Evolutionary conservation across 2,888 invertebrate genomes (phyloP), one percentile per base, ranked within the genome.

Genomic region (Polymixis flavicincta): DNA sequence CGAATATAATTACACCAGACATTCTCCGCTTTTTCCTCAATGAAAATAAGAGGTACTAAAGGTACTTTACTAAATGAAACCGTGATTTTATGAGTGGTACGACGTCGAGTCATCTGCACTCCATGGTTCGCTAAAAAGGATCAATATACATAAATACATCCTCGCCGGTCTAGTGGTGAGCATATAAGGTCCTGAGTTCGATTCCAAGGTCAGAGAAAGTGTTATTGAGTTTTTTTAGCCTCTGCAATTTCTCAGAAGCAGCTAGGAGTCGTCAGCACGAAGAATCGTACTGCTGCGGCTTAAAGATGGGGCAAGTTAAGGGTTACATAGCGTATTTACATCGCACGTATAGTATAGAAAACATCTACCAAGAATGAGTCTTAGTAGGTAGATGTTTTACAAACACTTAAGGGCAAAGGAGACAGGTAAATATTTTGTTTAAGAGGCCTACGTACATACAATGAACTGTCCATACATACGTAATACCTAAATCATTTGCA

Each of bases 1-100:
- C 37, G 71, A 79, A 60, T 54, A 75, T 78, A 70, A 71, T 52
- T 48, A 76, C 45, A 45, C 2, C 32, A 19, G n/a, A 60, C 42
- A 25, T 5, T 68, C 42, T 17, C 22, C 22, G 72, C 11, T 71
- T 25, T 64, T 72, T 42, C 28, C 37, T 71, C 22, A 52, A 28
- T 42, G 22, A 17, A 52, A 42, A 28, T 60, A 66, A 66, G n/a
- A 37, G 32, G 17, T 0, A 7, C n/a, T 59, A 2, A 17, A 71
- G 22, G 8, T 22, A n/a, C 22, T 42, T 59, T n/a, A 17, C 0
- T 8, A n/a, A 66, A 19, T 60, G 19, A 19, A 65, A 66, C 7
- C 32, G 32, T n/a, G 19, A 17, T 57, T 55, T 32, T 59, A 32
- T n/a, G 17, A 65, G 52, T 17, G n/a, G 7, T 17, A 8, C 59